Evolutionary conservation across 2,888 invertebrate genomes (phyloP), one percentile per base, ranked within the genome.

Genomic region (Camponotus fellah): DNA sequence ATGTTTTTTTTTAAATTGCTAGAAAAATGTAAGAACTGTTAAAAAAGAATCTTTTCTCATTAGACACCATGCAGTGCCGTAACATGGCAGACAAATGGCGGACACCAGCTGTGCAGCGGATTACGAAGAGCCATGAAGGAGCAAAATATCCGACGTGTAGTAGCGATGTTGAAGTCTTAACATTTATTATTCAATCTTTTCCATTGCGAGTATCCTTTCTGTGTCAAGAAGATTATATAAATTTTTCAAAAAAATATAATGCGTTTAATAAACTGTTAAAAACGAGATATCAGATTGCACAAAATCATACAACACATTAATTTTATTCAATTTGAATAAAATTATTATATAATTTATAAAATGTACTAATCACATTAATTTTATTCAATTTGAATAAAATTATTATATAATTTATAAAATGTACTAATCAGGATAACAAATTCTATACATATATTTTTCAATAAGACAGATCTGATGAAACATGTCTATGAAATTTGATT

Each of bases 161-260:
- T 64, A 76, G 75, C 17, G 32, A 58, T 68, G 56, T 56, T 40
- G 9, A 66, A 77, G 43, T 66, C 77, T 66, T 14, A 58, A 58
- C 68, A 58, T 77, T 58, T 77, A 32, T 68, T 77, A 68, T 77
- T 43, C 77, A 77, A 77, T 68, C 26, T 58, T n/a, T 43, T 14
- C 26, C 1, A 26, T n/a, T 17, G 40, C n/a, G 6, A 68, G 68
- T 68, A 34, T 66, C 43, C 43, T 32, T 66, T 77, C 34, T 56
- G 10, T 21, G n/a, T 21, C n/a, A 17, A 66, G 26, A 14, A 3
- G 26, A 9, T 17, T 12, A 1, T 14, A 58, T 56, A 58, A 58
- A 66, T 77, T 68, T 58, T 14, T 14, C 2, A 17, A 40, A 56
- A n/a, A 56, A 66, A n/a, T 66, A 2, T 21, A 74, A 62, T 32